These are phyloP conservation scores for Diprion similis DNA, from an alignment of 1,140 invertebrate genomes.

Conservation along the genomic window DNA sequence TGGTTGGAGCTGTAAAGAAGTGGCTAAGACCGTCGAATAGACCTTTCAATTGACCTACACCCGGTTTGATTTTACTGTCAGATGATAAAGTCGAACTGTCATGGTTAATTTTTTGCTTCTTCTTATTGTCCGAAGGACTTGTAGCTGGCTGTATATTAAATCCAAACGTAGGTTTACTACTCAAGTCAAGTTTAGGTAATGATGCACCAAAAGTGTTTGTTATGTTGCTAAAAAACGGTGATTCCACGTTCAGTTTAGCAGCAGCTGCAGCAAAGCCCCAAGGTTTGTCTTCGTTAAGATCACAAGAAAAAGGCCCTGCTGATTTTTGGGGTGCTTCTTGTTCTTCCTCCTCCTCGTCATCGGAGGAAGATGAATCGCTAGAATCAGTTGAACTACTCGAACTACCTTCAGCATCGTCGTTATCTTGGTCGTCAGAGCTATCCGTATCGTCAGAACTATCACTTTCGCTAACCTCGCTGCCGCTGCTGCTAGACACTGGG, in stretches of 20 bases:
- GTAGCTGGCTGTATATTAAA: conserved; percentile 45
- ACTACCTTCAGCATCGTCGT: conserved; percentile 45
- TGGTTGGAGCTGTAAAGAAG: conserved; percentile 75
- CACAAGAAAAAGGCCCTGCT: conserved; percentile 54
- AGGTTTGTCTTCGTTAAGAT: conserved; percentile 63
- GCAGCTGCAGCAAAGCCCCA: conserved; percentile 82
- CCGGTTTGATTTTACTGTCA: conserved; percentile 57
- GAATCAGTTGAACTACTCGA: conserved; percentile 55
- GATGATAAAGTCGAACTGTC: conserved; percentile 1
- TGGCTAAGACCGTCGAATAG: conserved; percentile 87
- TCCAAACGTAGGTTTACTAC: conserved; percentile 49
- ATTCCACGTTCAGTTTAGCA: conserved; percentile 53
- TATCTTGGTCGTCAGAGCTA: conserved; percentile 35
- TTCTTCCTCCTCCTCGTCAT: conserved; percentile 34
- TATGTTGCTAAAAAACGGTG: conserved; percentile 53
- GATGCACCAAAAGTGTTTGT: conserved; percentile 49
- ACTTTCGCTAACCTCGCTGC: conserved; percentile 31
- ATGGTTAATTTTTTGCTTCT: conserved; percentile 26
- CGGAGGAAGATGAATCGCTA: conserved; percentile 43
- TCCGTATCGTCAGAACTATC: conserved; percentile 36
- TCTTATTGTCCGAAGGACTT: conserved; percentile 32
- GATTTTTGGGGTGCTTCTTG: conserved; percentile 56
- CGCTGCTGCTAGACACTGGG: conserved; percentile 29
- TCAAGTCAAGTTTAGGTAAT: conserved; percentile 51
- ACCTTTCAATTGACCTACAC: conserved; percentile 73